phyloP scores from a whole-genome alignment of 2,113 vertebrate genomes.

The Leptosomus discolor region DNA sequence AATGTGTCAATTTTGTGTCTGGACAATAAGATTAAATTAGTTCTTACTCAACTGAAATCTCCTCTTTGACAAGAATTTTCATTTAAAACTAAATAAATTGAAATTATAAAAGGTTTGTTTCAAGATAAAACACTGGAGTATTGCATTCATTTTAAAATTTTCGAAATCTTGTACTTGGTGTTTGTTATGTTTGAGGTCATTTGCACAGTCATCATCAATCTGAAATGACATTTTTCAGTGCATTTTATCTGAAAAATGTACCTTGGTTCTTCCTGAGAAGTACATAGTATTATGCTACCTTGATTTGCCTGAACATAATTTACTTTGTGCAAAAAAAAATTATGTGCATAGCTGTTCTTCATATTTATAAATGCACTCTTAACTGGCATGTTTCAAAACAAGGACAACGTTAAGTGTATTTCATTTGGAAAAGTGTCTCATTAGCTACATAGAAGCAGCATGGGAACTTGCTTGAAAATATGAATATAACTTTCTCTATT shows the following conservation, averaged over 20 bases:
- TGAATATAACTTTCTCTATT: not conserved
- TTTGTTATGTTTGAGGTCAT: not conserved
- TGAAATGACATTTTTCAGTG: not conserved
- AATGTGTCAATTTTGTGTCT: not conserved
- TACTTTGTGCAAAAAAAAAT: not conserved
- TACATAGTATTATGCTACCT: not conserved
- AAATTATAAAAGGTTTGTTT: not conserved
- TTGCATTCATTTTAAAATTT: not conserved
- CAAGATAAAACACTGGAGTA: not conserved
- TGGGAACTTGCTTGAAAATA: not conserved
- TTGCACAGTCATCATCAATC: not conserved
- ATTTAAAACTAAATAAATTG: not conserved
- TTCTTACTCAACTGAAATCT: not conserved
- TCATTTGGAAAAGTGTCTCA: not conserved
- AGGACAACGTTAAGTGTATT: rapidly evolving
- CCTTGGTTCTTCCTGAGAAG: not conserved
- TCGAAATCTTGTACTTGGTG: not conserved
- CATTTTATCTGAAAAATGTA: not conserved
- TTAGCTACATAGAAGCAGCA: not conserved
- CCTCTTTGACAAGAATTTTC: not conserved
- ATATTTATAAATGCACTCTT: not conserved
- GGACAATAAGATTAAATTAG: not conserved
- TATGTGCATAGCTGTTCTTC: not conserved
- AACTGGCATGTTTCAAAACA: not conserved
- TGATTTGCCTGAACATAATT: not conserved